Conservation (phyloP, 2,797 vertebrate species). For the Manis pentadactyla region DNA sequence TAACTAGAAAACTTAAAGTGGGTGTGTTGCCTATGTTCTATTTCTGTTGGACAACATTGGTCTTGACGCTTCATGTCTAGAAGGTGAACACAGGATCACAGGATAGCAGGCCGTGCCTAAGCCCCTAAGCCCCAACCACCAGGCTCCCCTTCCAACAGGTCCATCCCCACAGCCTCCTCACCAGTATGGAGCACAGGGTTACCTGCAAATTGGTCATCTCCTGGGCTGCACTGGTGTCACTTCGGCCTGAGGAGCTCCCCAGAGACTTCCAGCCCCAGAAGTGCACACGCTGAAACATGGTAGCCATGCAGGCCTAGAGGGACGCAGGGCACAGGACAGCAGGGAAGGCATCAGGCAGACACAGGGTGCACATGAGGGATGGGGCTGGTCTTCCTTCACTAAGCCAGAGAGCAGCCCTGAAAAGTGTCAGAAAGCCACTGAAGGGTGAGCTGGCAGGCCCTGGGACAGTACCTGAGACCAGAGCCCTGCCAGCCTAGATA, state of each 20-base stretch:
- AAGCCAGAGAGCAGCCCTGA: not conserved
- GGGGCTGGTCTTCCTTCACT: rapidly evolving
- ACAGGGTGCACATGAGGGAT: rapidly evolving
- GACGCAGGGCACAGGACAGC: not conserved
- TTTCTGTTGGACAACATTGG: not conserved
- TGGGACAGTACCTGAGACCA: not conserved
- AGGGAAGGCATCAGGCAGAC: rapidly evolving
- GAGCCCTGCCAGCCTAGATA: rapidly evolving
- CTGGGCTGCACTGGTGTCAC: rapidly evolving
- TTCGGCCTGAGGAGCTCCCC: not conserved
- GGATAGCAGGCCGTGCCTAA: not conserved
- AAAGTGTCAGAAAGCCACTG: not conserved
- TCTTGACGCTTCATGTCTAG: rapidly evolving
- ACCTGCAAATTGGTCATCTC: constrained; percentile 62
- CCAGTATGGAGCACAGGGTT: constrained; percentile 67
- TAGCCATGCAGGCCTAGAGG: constrained; percentile 62
- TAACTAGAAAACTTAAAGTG: not conserved
- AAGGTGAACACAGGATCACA: rapidly evolving
- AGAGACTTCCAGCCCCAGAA: constrained; percentile 78
- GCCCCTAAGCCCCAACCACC: not conserved
- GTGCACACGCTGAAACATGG: constrained; percentile 71
- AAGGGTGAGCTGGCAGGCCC: not conserved
- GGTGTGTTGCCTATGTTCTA: rapidly evolving
- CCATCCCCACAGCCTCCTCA: not conserved
- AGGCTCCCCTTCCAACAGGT: rapidly evolving